Conservation (phyloP, 2,888 invertebrate genomes). For the Ferdinandea cuprea region DNA sequence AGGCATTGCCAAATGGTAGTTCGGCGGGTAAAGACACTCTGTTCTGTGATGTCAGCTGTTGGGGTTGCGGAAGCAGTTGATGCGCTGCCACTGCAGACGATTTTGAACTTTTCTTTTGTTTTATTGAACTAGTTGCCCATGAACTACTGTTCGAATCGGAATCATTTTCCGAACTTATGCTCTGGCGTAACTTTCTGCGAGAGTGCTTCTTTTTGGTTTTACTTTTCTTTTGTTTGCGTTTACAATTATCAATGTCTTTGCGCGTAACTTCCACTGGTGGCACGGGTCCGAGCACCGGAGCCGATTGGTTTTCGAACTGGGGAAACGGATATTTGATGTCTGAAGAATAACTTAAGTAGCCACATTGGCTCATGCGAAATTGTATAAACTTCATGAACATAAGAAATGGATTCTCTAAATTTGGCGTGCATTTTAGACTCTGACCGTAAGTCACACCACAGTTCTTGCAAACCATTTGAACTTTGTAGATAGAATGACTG, state of each 20-base stretch:
- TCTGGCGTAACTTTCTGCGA: conserved; percentile 4
- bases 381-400: conserved; percentile 81
- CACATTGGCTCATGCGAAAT: conserved; percentile 79
- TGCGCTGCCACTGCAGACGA: conserved; percentile 7
- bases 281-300: conserved; percentile 13
- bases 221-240: neutral
- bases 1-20: conserved; percentile 21
- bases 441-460: conserved; percentile 78
- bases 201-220: conserved; percentile 32
- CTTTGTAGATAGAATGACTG: conserved; percentile 80
- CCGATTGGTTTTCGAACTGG: conserved; percentile 8
- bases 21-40: neutral
- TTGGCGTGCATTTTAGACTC: conserved; percentile 78
- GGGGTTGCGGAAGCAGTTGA: neutral
- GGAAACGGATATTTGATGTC: conserved; percentile 19
- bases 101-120: conserved; percentile 50
- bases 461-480: conserved; percentile 81
- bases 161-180: conserved; percentile 13
- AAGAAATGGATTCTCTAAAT: conserved; percentile 79
- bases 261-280: conserved; percentile 29
- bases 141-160: conserved; percentile 41
- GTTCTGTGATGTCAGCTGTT: neutral
- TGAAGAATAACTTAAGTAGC: neutral
- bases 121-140: conserved; percentile 14
- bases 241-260: conserved; percentile 42